These are phyloP conservation scores for Cyanistes caeruleus DNA, from an alignment of 2,113 vertebrate species.

Conservation along the genomic window DNA sequence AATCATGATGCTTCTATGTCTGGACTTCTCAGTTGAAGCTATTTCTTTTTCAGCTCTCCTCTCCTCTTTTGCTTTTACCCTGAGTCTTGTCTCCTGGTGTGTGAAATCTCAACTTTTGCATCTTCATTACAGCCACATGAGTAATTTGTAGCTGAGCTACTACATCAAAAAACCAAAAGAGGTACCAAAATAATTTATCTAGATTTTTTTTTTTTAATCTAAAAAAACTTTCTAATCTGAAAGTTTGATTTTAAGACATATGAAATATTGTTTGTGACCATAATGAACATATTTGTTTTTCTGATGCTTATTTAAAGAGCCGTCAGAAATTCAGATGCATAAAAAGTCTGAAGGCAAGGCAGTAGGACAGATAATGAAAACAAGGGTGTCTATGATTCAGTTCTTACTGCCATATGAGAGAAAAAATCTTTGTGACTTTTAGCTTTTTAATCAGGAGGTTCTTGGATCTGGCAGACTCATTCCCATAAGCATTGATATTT, in stretches of 20 bases:
- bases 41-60: not conserved
- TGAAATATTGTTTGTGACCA: not conserved
- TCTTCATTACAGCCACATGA: not conserved
- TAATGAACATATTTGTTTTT: not conserved
- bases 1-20: not conserved
- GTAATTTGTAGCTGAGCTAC: not conserved
- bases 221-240: too few species aligned
- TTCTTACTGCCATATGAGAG: not conserved
- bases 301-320: not conserved
- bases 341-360: not conserved
- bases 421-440: not conserved
- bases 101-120: not conserved
- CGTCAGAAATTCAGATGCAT: not conserved
- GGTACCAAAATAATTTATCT: not conserved
- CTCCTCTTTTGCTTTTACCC: not conserved
- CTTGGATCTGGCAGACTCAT: not conserved
- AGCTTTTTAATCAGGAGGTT: not conserved
- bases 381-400: not conserved
- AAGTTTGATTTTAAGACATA: not conserved
- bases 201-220: not conserved
- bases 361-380: not conserved
- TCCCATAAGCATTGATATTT: not conserved
- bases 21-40: not conserved
- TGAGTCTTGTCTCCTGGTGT: not conserved
- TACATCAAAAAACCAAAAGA: not conserved